A percentile compares a stretch with the other conserved stretches of the same genome.
Evolutionary conservation across 64 coral and sea anemone species (phyloP).

Genomic region (Stichodactyla mertensii): DNA sequence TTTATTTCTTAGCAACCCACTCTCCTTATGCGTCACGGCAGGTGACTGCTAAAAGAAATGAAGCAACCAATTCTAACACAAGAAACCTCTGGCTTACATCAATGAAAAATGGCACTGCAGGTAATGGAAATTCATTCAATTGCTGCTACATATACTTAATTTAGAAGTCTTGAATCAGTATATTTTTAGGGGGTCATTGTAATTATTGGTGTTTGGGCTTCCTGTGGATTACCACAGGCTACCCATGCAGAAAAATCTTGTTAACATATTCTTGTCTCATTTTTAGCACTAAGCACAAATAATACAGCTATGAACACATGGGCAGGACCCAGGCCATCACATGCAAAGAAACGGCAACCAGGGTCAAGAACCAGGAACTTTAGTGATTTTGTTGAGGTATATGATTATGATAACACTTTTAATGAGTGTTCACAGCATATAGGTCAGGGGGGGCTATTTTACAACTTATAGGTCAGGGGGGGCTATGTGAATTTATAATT

Average conservation of each 20-base stretch:
- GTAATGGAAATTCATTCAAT: background rate
- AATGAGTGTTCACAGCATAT: too few relatives aligned
- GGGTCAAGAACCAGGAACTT: constrained; percentile 65
- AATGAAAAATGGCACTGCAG: constrained; percentile 45
- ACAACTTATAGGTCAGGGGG: too few relatives aligned
- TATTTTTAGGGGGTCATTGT: too few relatives aligned
- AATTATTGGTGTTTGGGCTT: background rate
- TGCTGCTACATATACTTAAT: too few relatives aligned
- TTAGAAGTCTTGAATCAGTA: too few relatives aligned
- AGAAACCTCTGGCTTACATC: constrained; percentile 56
- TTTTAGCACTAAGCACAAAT: constrained; percentile 66
- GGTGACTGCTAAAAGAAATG: constrained; percentile 10
- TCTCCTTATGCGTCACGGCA: constrained; percentile 45
- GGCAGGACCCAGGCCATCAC: constrained; percentile 60
- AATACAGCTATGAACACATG: constrained; percentile 69
- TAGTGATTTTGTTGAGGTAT: constrained; percentile 61
- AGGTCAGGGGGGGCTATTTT: too few relatives aligned
- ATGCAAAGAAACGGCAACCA: constrained; percentile 57
- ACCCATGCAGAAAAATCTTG: background rate
- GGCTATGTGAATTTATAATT: too few relatives aligned
- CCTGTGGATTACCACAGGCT: background rate
- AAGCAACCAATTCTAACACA: constrained; percentile 18
- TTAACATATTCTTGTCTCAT: background rate
- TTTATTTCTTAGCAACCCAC: background rate
- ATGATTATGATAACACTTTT: background rate